Percentiles rank a stretch among this genome's conserved stretches.
Evolutionary conservation across 2,113 vertebrate species (phyloP).

Genomic region (Rhynchomys soricoides): DNA sequence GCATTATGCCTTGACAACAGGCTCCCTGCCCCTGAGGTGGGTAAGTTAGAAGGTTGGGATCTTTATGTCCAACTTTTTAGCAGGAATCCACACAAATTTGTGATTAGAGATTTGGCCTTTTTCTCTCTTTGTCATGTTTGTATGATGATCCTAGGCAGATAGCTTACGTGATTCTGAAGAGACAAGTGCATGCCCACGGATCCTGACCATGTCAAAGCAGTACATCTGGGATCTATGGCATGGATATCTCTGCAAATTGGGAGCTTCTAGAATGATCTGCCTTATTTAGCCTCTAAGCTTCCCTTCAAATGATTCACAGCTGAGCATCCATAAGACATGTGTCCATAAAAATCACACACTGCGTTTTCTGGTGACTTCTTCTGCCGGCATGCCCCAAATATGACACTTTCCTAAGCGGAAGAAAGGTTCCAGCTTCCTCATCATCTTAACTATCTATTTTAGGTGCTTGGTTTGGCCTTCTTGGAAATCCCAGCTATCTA

Average conservation of each 20-base stretch:
- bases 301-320: neutral
- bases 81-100: neutral
- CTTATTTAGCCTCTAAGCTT: slow-evolving; percentile 22
- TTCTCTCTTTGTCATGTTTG: neutral
- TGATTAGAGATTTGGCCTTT: neutral
- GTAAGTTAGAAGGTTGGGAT: neutral
- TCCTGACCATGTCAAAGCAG: neutral
- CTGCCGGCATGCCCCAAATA: slow-evolving; percentile 6
- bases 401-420: neutral
- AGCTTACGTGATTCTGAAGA: neutral
- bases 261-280: neutral
- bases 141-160: neutral
- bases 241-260: neutral
- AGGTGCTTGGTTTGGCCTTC: slow-evolving; percentile 25
- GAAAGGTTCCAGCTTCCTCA: neutral
- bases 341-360: neutral
- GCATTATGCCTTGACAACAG: neutral
- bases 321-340: neutral
- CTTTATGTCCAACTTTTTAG: neutral
- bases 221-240: neutral
- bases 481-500: neutral
- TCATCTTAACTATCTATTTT: neutral
- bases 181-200: neutral
- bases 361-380: neutral
- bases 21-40: neutral